Evolutionary conservation across 1,140 invertebrate genomes (phyloP).

Genomic region (Drosophila funebris): DNA sequence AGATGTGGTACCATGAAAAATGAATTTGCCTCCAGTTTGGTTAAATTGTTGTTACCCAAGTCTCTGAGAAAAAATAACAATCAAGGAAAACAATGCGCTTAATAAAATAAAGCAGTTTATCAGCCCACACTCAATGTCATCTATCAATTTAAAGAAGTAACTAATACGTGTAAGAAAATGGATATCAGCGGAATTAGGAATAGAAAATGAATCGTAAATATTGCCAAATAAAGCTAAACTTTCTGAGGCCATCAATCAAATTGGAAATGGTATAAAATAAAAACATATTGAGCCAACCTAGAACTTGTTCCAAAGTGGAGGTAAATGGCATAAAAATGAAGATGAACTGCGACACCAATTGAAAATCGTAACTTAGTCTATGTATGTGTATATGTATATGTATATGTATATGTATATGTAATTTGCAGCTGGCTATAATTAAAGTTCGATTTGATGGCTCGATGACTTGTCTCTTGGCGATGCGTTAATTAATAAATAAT

Average conservation of each 20-base stretch:
- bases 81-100: conserved; percentile 35
- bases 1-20: conserved; percentile 83
- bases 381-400: background rate
- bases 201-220: conserved; percentile 56
- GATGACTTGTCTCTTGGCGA: conserved; percentile 48
- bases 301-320: conserved; percentile 26
- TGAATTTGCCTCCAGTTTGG: conserved; percentile 83
- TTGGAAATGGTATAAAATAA: background rate
- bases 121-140: conserved; percentile 36
- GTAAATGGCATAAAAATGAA: conserved; percentile 69
- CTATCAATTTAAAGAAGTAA: conserved; percentile 62
- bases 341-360: conserved; percentile 63
- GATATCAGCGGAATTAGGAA: conserved; percentile 47
- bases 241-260: conserved; percentile 68
- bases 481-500: conserved; percentile 82
- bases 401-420: background rate
- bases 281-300: conserved; percentile 40
- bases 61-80: conserved; percentile 57
- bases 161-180: conserved; percentile 29
- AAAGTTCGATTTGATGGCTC: conserved; percentile 50
- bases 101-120: conserved; percentile 56
- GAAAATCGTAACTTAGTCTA: conserved; percentile 11
- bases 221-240: conserved; percentile 37
- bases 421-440: conserved; percentile 9
- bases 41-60: conserved; percentile 84